Evolutionary conservation across 1,140 invertebrate species (phyloP).

Genomic region (Drosophila repletoides): DNA sequence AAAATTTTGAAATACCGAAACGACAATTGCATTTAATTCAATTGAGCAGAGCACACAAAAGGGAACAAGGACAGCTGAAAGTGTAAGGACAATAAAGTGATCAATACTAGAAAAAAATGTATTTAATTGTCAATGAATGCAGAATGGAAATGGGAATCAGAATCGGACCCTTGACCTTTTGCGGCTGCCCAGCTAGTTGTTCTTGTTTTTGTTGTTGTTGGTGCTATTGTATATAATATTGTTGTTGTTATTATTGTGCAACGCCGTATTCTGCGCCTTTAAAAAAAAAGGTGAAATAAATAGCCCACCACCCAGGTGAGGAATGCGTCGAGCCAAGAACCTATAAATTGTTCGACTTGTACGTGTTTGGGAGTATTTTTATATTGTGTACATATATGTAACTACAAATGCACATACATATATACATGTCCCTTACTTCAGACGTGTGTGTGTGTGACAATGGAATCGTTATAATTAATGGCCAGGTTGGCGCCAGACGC

Average conservation of each 20-base stretch:
- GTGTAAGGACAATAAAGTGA: constrained; percentile 64
- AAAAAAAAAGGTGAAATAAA: constrained; percentile 38
- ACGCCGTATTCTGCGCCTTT: constrained; percentile 27
- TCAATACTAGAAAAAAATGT: constrained; percentile 48
- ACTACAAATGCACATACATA: too few relatives aligned
- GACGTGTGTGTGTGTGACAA: constrained; percentile 53
- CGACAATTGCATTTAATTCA: constrained; percentile 63
- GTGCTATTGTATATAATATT: constrained; percentile 5
- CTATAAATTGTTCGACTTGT: constrained; percentile 49
- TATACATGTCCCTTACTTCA: too few relatives aligned
- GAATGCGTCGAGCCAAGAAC: constrained; percentile 24
- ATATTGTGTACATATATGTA: constrained; percentile 7
- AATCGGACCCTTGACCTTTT: constrained; percentile 58
- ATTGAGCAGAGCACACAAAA: constrained; percentile 42
- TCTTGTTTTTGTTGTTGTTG: constrained; percentile 1
- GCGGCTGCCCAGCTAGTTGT: constrained; percentile 44
- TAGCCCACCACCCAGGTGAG: constrained; percentile 66
- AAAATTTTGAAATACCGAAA: constrained; percentile 33
- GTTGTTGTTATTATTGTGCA: constrained; percentile 33
- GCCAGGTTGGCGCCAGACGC: constrained; percentile 66
- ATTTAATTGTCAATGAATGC: constrained; percentile 78
- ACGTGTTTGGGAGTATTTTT: constrained; percentile 26
- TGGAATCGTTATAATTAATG: constrained; percentile 69
- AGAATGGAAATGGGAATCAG: neutral
- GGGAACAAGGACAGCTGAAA: constrained; percentile 44